Conservation (phyloP, 1,140 invertebrate genomes). For the Bombus breviceps region DNA sequence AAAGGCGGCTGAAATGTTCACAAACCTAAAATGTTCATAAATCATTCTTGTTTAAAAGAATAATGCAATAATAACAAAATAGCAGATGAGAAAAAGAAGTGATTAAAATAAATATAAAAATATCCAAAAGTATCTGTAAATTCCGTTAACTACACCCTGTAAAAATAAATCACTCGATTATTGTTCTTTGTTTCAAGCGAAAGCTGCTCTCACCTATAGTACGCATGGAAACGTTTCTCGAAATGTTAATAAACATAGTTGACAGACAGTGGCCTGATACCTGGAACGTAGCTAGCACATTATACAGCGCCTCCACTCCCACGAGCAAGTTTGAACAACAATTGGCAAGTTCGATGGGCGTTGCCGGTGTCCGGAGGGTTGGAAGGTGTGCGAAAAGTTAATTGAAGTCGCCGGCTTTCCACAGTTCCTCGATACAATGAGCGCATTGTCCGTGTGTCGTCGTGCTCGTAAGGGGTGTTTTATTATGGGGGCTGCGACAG, state of each 20-base stretch:
- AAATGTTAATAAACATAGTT: conserved; percentile 17
- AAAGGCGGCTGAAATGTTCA: too few relatives aligned
- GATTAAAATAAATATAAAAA: background rate
- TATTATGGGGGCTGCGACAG: conserved; percentile 75
- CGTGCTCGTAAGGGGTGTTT: conserved; percentile 75
- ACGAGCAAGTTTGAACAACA: conserved; percentile 71
- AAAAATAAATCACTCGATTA: background rate
- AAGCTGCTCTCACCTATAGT: too few relatives aligned
- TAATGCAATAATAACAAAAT: too few relatives aligned
- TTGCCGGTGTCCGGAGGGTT: conserved; percentile 42
- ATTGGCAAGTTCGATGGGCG: conserved; percentile 72
- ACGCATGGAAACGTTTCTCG: background rate
- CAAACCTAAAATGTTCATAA: too few relatives aligned
- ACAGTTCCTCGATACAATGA: conserved; percentile 71
- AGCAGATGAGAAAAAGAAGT: too few relatives aligned
- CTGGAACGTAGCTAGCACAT: conserved; percentile 32
- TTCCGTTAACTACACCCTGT: background rate
- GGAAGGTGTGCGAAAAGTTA: conserved; percentile 74
- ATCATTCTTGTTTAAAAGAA: too few relatives aligned
- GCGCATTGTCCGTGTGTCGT: conserved; percentile 71
- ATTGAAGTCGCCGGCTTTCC: conserved; percentile 76
- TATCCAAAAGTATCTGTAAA: background rate
- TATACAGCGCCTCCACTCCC: conserved; percentile 63
- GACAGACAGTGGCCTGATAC: background rate
- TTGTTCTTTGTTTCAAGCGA: too few relatives aligned